A percentile compares a stretch with the other conserved stretches of the same genome.
Evolutionary conservation across 1,140 invertebrate genomes (phyloP).

Genomic region (Parapsyche elsis): DNA sequence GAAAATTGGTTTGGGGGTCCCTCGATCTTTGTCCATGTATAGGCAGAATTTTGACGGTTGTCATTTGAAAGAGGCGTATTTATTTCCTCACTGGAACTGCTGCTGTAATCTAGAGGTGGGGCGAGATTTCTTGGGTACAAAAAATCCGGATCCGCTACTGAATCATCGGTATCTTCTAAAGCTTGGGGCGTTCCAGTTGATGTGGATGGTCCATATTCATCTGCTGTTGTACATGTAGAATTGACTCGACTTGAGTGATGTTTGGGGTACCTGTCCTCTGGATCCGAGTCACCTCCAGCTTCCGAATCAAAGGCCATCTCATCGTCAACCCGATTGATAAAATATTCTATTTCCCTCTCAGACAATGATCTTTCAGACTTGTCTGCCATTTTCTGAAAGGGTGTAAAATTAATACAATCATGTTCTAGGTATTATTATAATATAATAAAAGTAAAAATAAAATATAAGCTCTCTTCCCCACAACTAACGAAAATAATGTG

Average conservation of each 20-base stretch:
- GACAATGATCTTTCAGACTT: not conserved
- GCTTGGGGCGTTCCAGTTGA: not conserved
- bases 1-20: too few relatives aligned
- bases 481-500: too few relatives aligned
- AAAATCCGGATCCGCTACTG: not conserved
- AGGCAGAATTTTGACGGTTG: too few relatives aligned
- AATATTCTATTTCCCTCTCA: not conserved
- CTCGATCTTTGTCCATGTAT: too few relatives aligned
- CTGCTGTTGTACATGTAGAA: not conserved
- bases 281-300: too few relatives aligned
- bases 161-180: not conserved
- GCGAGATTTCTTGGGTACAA: too few relatives aligned
- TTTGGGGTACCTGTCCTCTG: not conserved
- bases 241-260: not conserved
- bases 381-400: slow-evolving; percentile 18
- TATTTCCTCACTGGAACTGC: not conserved
- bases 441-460: not conserved
- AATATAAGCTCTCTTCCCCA: too few relatives aligned
- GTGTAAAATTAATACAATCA: not conserved
- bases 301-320: not conserved
- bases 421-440: not conserved
- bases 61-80: slow-evolving; percentile 3
- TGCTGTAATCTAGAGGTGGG: not conserved
- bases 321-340: not conserved
- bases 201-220: too few relatives aligned